Percentiles rank a stretch among this genome's conserved stretches.
Evolutionary conservation across 2,113 vertebrate genomes (phyloP).

Genomic region (Brachirus orientalis): DNA sequence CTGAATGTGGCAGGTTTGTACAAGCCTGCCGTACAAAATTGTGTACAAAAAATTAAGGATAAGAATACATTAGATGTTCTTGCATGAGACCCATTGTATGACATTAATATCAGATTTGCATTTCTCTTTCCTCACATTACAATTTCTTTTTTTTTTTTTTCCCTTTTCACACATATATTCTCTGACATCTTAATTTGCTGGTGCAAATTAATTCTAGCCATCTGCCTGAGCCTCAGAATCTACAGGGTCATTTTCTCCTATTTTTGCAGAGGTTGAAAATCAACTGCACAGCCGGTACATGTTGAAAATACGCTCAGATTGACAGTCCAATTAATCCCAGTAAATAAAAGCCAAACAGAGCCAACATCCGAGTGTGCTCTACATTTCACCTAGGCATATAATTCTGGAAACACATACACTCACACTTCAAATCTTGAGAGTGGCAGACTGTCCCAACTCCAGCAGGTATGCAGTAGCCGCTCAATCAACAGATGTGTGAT

Average conservation of each 20-base stretch:
- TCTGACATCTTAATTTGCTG: conserved; percentile 32
- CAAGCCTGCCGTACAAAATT: too few species aligned
- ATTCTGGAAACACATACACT: not conserved
- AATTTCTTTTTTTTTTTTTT: too few species aligned
- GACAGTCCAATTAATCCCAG: conserved; percentile 37
- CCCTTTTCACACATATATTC: conserved; percentile 3
- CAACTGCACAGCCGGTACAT: not conserved
- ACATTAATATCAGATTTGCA: too few species aligned
- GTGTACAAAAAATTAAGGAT: too few species aligned
- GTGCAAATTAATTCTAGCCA: conserved; percentile 29
- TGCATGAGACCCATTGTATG: too few species aligned
- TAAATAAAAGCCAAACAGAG: conserved; percentile 34
- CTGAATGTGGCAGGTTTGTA: too few species aligned
- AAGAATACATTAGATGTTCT: too few species aligned
- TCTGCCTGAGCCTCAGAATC: not conserved
- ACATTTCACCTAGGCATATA: not conserved
- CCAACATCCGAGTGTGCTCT: conserved; percentile 13
- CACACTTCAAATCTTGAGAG: conserved; percentile 27
- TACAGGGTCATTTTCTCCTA: not conserved
- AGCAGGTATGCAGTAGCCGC: conserved; percentile 12
- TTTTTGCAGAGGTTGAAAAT: conserved; percentile 1
- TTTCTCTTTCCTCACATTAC: too few species aligned
- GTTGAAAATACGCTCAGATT: conserved; percentile 9
- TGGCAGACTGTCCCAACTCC: not conserved
- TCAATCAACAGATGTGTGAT: conserved; percentile 19